A percentile compares a stretch with the other conserved stretches of the same genome.
Conservation (phyloP, 64 coral and sea anemone species). For the Porites lutea region DNA sequence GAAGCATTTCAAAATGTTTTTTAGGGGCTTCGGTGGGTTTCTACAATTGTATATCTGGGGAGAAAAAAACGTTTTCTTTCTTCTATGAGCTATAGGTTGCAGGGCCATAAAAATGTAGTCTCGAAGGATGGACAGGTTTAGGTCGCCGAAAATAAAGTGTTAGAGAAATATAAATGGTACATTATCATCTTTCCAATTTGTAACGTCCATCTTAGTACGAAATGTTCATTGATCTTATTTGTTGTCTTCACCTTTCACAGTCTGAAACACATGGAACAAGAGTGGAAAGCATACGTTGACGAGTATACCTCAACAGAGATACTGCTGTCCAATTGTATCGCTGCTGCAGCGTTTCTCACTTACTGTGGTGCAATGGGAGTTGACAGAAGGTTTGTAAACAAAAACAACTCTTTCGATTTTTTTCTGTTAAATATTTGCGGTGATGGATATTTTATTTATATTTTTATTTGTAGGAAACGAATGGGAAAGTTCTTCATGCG, state of each 20-base stretch:
- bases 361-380: slow-evolving; percentile 99
- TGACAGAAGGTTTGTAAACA: slow-evolving; percentile 81
- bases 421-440: not conserved
- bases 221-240: too few species aligned
- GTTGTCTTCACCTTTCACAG: slow-evolving; percentile 17
- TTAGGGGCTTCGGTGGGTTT: too few species aligned
- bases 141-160: too few species aligned
- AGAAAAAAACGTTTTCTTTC: too few species aligned
- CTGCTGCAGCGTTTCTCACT: slow-evolving; percentile 95
- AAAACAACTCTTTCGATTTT: not conserved
- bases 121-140: too few species aligned
- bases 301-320: slow-evolving; percentile 96
- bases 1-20: not conserved
- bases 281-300: slow-evolving; percentile 83
- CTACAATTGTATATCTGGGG: too few species aligned
- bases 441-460: too few species aligned
- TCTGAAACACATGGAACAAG: slow-evolving; percentile 80
- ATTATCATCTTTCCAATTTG: too few species aligned
- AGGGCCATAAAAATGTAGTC: too few species aligned
- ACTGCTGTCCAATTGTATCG: slow-evolving; percentile 92
- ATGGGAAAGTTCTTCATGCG: slow-evolving; percentile 97
- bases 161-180: too few species aligned
- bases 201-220: too few species aligned
- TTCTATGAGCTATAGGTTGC: too few species aligned
- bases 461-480: slow-evolving; percentile 77